phyloP scores from a whole-genome alignment of 2,888 invertebrate genomes.

The Epinotia brunnichana region DNA sequence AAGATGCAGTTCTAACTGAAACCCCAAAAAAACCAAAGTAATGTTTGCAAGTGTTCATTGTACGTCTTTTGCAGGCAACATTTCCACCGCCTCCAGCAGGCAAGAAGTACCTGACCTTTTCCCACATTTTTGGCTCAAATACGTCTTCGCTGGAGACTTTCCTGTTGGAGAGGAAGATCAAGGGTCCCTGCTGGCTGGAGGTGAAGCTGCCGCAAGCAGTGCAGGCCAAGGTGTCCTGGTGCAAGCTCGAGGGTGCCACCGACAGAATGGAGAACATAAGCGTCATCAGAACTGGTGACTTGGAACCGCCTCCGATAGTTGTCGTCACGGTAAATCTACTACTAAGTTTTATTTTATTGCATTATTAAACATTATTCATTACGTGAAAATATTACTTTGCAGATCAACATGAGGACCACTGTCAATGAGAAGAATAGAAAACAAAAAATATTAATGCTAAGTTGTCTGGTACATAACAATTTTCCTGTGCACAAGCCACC shows the following conservation, averaged over 20 bases:
- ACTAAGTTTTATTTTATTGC: background rate
- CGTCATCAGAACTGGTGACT: conserved; percentile 82
- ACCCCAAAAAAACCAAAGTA: too few species aligned
- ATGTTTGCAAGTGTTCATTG: background rate
- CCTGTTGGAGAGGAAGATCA: conserved; percentile 94
- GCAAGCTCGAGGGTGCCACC: conserved; percentile 91
- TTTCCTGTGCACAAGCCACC: conserved; percentile 93
- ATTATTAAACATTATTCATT: background rate
- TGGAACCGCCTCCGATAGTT: conserved; percentile 90
- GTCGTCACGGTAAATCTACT: conserved; percentile 86
- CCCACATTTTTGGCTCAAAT: conserved; percentile 93
- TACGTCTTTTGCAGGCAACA: conserved; percentile 66
- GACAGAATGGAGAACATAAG: conserved; percentile 86
- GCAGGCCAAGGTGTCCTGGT: conserved; percentile 91
- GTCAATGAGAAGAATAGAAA: conserved; percentile 90
- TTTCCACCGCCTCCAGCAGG: conserved; percentile 78
- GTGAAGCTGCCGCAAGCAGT: conserved; percentile 87
- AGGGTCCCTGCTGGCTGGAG: conserved; percentile 98
- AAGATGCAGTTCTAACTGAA: too few species aligned
- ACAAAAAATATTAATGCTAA: conserved; percentile 94
- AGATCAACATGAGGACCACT: conserved; percentile 86
- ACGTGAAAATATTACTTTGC: conserved; percentile 45
- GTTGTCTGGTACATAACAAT: conserved; percentile 90
- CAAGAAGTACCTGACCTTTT: conserved; percentile 88
- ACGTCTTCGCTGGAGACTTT: conserved; percentile 95